These are phyloP conservation scores for Myiopsitta monachus DNA, from an alignment of 2,113 vertebrate genomes.

Conservation along the genomic window DNA sequence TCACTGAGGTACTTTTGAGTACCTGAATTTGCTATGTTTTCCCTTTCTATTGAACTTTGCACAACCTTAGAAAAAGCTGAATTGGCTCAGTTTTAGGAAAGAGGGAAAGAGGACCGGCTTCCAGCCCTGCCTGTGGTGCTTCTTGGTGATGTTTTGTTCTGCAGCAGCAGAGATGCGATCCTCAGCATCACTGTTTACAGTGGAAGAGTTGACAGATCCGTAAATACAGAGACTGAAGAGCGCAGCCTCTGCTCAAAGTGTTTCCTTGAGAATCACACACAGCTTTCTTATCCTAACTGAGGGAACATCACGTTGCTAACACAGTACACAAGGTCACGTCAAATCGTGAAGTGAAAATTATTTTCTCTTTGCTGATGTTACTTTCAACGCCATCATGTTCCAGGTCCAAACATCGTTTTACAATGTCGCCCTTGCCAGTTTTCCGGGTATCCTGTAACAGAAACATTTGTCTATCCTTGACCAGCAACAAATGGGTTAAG, in stretches of 20 bases:
- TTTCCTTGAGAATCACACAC: slow-evolving; percentile 25
- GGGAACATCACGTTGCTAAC: slow-evolving; percentile 17
- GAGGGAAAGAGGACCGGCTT: background rate
- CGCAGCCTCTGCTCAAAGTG: background rate
- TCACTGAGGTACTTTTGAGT: background rate
- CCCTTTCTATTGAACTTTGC: background rate
- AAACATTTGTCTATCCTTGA: background rate
- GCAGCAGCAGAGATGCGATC: background rate
- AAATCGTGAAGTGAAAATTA: background rate
- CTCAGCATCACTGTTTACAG: background rate
- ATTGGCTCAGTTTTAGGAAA: background rate
- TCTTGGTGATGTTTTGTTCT: background rate
- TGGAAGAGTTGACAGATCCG: background rate
- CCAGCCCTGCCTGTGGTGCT: background rate
- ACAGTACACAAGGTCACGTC: background rate
- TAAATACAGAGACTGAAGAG: background rate
- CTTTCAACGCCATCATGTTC: slow-evolving; percentile 7
- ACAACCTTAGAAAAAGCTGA: background rate
- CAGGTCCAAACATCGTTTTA: background rate
- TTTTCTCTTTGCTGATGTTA: slow-evolving; percentile 15
- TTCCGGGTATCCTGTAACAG: background rate
- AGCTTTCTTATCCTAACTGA: slow-evolving; percentile 40
- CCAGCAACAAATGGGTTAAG: background rate
- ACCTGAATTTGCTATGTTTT: background rate
- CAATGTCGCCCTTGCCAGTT: background rate